phyloP scores from a whole-genome alignment of 2,797 vertebrate species.

The Eremophila alpestris region DNA sequence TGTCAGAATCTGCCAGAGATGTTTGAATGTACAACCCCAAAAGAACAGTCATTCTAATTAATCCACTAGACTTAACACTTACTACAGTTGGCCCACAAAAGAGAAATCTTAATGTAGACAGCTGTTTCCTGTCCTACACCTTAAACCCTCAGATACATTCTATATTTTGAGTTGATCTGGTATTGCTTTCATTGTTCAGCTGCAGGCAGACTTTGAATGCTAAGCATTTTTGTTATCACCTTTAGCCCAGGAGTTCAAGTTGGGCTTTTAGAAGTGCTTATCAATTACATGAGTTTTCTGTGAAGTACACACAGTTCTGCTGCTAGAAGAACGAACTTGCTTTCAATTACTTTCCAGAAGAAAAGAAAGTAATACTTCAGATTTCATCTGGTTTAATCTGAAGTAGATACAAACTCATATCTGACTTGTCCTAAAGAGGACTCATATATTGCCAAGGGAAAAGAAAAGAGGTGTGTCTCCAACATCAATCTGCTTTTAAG shows the following conservation, averaged over 20 bases:
- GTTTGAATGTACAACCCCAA: background rate
- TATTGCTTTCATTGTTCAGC: background rate
- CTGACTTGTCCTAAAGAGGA: background rate
- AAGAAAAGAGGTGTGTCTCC: background rate
- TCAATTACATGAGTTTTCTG: background rate
- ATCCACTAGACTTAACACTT: background rate
- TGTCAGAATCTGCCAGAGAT: background rate
- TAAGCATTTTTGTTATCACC: background rate
- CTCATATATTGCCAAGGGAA: background rate
- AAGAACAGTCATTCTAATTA: background rate
- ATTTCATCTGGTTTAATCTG: conserved; percentile 8
- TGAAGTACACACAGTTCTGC: background rate
- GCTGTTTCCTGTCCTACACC: background rate
- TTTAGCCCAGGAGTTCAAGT: background rate
- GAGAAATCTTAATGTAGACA: background rate
- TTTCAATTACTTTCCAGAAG: conserved; percentile 13
- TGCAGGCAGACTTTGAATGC: background rate
- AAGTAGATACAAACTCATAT: background rate
- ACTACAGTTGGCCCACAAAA: background rate
- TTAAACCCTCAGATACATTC: background rate
- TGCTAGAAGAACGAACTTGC: background rate
- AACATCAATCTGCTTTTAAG: background rate
- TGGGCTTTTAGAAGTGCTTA: background rate
- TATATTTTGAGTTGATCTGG: background rate
- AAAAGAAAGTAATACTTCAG: background rate